A percentile compares a stretch with the other conserved stretches of the same genome.
Evolutionary conservation across 1,140 invertebrate genomes (phyloP).

Genomic region (Archivesica marissinica): DNA sequence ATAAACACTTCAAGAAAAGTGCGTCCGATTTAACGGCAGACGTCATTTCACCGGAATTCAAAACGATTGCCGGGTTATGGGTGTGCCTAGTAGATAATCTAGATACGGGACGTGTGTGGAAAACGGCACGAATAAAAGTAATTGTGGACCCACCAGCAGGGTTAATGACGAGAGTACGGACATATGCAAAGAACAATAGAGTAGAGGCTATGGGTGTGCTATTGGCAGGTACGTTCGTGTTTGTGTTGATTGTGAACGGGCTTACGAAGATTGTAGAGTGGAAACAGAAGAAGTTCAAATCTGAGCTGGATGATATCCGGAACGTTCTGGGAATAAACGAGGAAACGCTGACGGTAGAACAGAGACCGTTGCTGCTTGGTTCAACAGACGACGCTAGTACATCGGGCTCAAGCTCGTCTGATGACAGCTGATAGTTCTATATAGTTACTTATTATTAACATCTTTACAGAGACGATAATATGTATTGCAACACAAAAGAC

Average conservation of each 20-base stretch:
- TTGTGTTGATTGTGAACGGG: conserved; percentile 8
- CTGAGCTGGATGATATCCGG: conserved; percentile 33
- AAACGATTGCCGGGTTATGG: conserved; percentile 15
- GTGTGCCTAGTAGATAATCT: conserved; percentile 11
- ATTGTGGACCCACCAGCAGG: not conserved
- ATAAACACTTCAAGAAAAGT: not conserved
- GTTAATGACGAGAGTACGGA: not conserved
- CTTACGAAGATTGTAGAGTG: conserved; percentile 22
- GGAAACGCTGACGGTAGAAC: not conserved
- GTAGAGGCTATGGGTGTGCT: not conserved
- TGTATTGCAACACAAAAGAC: too few relatives aligned
- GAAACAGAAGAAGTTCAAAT: conserved; percentile 32
- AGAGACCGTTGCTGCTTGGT: not conserved
- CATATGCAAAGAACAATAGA: conserved; percentile 29
- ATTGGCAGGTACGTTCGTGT: not conserved
- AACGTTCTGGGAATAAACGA: conserved; percentile 19
- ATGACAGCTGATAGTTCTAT: too few relatives aligned
- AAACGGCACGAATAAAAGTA: conserved; percentile 26
- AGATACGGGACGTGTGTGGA: not conserved
- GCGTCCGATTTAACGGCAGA: not conserved
- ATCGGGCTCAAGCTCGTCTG: too few relatives aligned
- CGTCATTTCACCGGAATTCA: not conserved
- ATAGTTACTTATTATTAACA: too few relatives aligned
- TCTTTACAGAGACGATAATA: too few relatives aligned
- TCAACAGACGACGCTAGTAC: not conserved